Conservation (phyloP, 2,113 vertebrate species). For the Tonatia bakeri region DNA sequence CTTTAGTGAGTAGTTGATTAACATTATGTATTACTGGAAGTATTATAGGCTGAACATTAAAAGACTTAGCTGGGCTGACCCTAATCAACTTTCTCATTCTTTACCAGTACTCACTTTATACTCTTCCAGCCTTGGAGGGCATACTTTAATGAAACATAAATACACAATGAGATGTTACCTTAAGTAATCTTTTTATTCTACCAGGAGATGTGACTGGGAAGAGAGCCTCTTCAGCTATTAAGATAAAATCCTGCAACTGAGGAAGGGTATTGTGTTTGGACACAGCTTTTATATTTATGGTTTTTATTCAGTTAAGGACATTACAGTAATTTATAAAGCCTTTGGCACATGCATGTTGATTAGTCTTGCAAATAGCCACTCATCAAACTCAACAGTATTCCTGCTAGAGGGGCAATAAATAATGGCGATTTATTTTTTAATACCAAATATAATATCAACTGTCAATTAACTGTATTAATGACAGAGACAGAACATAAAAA, state of each 20-base stretch:
- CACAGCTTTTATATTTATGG: not conserved
- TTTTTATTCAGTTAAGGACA: not conserved
- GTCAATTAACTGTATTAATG: slow-evolving; percentile 14
- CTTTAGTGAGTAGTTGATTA: not conserved
- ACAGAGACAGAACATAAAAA: not conserved
- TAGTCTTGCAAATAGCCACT: not conserved
- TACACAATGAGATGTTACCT: not conserved
- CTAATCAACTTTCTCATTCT: not conserved
- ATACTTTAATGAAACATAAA: not conserved
- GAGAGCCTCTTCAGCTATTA: not conserved
- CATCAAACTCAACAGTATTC: slow-evolving; percentile 21
- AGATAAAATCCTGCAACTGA: not conserved
- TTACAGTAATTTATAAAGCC: not conserved
- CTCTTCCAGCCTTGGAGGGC: not conserved
- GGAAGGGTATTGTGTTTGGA: not conserved
- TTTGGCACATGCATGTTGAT: not conserved
- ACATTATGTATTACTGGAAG: not conserved
- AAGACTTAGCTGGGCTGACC: not conserved
- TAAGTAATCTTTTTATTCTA: not conserved
- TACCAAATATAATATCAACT: not conserved
- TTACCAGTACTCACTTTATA: not conserved
- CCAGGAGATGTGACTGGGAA: not conserved
- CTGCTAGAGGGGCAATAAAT: not conserved
- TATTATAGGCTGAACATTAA: not conserved
- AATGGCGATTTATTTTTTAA: slow-evolving; percentile 19